phyloP scores from a whole-genome alignment of 2,888 invertebrate genomes.

The Cremastinae sp. region DNA sequence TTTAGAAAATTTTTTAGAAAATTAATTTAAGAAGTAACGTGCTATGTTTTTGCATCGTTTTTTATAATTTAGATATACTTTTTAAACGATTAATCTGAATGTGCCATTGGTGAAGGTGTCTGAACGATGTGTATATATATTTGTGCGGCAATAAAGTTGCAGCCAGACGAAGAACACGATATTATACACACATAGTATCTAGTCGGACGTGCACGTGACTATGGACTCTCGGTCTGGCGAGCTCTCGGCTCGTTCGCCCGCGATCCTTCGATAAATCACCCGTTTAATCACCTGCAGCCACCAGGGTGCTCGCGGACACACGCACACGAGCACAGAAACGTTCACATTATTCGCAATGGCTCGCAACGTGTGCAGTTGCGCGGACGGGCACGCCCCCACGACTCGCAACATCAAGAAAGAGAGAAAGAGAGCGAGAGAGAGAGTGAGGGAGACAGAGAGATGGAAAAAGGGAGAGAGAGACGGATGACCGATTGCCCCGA shows the following conservation, averaged over 20 bases:
- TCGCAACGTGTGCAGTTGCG: slow-evolving; percentile 46
- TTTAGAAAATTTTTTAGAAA: no score
- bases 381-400: slow-evolving; percentile 43
- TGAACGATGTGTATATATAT: slow-evolving; percentile 19
- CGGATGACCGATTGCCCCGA: slow-evolving; percentile 33
- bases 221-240: slow-evolving; percentile 31
- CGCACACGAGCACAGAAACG: background rate
- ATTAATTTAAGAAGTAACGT: background rate
- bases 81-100: slow-evolving; percentile 39
- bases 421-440: slow-evolving; percentile 28
- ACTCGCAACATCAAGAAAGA: slow-evolving; percentile 42
- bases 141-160: slow-evolving; percentile 51
- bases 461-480: slow-evolving; percentile 19
- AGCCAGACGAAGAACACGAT: slow-evolving; percentile 46
- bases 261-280: slow-evolving; percentile 58
- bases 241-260: slow-evolving; percentile 29
- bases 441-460: slow-evolving; percentile 15
- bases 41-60: background rate
- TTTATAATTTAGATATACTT: slow-evolving; percentile 3
- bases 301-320: slow-evolving; percentile 18
- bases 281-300: slow-evolving; percentile 60
- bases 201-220: slow-evolving; percentile 45
- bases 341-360: slow-evolving; percentile 14
- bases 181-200: slow-evolving; percentile 45
- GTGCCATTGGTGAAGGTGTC: slow-evolving; percentile 48